Percentiles rank a stretch among this genome's conserved stretches.
Conservation (phyloP, 2,888 invertebrate species). For the Cerceris rybyensis region DNA sequence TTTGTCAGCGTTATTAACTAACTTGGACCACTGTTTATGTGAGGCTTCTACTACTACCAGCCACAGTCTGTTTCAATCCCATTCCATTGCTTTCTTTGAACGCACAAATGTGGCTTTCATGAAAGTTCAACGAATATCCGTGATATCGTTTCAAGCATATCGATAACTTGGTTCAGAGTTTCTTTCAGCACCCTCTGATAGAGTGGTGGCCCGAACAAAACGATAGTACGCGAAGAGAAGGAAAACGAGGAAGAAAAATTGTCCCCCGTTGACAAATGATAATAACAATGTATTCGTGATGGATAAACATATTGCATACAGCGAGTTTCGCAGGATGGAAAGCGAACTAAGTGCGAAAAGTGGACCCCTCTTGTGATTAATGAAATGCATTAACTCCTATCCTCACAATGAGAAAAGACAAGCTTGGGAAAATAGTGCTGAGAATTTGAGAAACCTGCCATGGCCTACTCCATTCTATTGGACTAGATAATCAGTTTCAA, state of each 20-base stretch:
- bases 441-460: constrained; percentile 49
- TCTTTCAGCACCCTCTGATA: too few relatives aligned
- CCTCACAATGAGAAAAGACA: constrained; percentile 29
- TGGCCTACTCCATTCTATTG: constrained; percentile 19
- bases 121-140: too few relatives aligned
- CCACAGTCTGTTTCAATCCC: too few relatives aligned
- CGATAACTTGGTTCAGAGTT: too few relatives aligned
- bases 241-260: not conserved
- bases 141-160: too few relatives aligned
- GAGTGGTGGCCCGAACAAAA: too few relatives aligned
- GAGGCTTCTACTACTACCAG: too few relatives aligned
- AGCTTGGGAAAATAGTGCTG: constrained; percentile 18
- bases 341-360: constrained; percentile 13
- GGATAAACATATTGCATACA: constrained; percentile 37
- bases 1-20: too few relatives aligned
- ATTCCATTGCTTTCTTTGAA: too few relatives aligned
- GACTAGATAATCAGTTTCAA: constrained; percentile 16
- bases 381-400: constrained; percentile 74
- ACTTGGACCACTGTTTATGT: too few relatives aligned
- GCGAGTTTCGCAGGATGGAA: constrained; percentile 12
- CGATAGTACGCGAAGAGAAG: not conserved
- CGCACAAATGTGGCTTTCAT: too few relatives aligned
- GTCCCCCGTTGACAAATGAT: constrained; percentile 73
- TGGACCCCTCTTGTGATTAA: constrained; percentile 70
- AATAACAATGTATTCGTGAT: constrained; percentile 62